These are phyloP conservation scores for Amblyopsis rosae DNA, from an alignment of 2,113 vertebrate genomes.

Conservation along the genomic window DNA sequence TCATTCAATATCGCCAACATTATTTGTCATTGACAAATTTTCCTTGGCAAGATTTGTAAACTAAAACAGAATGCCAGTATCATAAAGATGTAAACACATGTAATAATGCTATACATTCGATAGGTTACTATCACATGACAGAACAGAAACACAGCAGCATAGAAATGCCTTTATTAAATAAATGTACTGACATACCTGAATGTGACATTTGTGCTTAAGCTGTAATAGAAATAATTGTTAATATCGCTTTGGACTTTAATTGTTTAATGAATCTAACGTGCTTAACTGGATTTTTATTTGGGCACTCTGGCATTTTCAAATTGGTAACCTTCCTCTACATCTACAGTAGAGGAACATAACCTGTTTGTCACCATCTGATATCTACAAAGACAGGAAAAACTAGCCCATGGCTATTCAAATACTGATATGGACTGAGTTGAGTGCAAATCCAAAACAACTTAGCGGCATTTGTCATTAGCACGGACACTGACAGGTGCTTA, in stretches of 20 bases:
- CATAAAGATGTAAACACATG: too few relatives aligned
- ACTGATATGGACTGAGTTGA: constrained; percentile 38
- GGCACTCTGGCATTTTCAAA: background rate
- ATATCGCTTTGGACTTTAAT: constrained; percentile 18
- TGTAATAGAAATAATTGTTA: background rate
- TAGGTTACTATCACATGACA: constrained; percentile 29
- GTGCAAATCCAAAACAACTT: constrained; percentile 22
- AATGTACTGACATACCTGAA: constrained; percentile 22
- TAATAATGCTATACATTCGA: constrained; percentile 20
- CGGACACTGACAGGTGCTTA: background rate
- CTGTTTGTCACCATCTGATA: background rate
- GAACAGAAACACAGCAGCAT: constrained; percentile 18
- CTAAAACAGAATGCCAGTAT: background rate
- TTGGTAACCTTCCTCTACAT: background rate
- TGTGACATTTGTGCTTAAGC: constrained; percentile 21
- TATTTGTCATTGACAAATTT: constrained; percentile 62
- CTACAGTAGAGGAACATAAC: background rate
- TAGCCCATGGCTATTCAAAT: constrained; percentile 1
- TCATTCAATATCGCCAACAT: background rate
- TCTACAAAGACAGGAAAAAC: background rate
- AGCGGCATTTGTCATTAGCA: constrained; percentile 4
- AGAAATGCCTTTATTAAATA: constrained; percentile 33
- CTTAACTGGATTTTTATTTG: background rate
- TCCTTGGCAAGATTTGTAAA: constrained; percentile 65
- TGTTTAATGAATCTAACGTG: background rate